Base-by-base conservation (phyloP, 2,888 invertebrate genomes). In the Stenotaenia linearis region DNA sequence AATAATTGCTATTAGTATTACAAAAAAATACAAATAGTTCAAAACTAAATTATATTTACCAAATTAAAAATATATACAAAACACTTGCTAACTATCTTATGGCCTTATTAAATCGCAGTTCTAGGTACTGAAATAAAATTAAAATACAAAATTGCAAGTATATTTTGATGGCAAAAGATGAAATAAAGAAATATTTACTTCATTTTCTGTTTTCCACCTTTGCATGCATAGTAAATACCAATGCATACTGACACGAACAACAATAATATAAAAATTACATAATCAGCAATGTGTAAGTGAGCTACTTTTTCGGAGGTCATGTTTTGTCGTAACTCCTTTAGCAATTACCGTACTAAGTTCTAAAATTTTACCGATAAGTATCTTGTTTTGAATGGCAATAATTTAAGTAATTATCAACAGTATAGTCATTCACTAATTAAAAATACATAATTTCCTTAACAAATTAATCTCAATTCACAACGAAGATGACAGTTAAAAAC, bases 131-230 rank as follows among this genome's bases (percentile, higher is more conserved):
- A 10, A 77, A 32, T 2, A 35, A 23, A 21, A 61, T 18, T 32
- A 61, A 61, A 61, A 78, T 30, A 23, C 18, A 0, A 93, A 92
- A 23, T 96, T 96, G 84, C 93, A 91, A 83, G 90, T 90, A 86
- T 95, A 96, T 88, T 96, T 96, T 0, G 94, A 92, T 12, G 96
- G 95, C 85, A 95, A 96, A 90, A 0, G 96, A 93, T 69, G n/a
- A 2, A 25, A 23, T 6, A 25, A 23, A 69, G 12, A 45, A 45
- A 92, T 84, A 96, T 95, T 82, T 90, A 90, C 79, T 92, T 92
- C 0, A 90, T 90, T 78, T 90, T 90, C 84, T 92, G 92, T 84
- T 92, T 92, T 79, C 91, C 91, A 3, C 91, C 90, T n/a, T 25
- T 78, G 61, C 78, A 78, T 7, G 78, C 78, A 30, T 61, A 61